Conservation (phyloP, 2,113 vertebrate genomes). For the Dasypus novemcinctus region DNA sequence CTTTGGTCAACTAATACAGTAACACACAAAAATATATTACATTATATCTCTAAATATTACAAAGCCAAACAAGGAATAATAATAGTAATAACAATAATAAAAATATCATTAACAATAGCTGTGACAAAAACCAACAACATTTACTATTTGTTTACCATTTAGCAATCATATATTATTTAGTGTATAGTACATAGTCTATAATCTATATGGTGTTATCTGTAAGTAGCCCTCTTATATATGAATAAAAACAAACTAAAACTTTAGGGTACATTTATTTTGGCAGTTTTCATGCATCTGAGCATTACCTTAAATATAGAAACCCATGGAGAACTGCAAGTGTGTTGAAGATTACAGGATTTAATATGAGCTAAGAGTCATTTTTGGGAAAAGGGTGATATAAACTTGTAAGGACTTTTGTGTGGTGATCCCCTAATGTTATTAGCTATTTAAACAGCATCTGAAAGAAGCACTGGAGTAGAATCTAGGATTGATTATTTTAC, state of each 20-base stretch:
- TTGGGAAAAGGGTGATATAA: not conserved
- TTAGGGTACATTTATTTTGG: not conserved
- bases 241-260: not conserved
- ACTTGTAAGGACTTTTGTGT: not conserved
- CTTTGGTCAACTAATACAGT: not conserved
- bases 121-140: not conserved
- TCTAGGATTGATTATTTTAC: no score
- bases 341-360: not conserved
- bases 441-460: not conserved
- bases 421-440: not conserved
- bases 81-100: not conserved
- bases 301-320: not conserved
- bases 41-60: not conserved
- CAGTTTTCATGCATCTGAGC: not conserved
- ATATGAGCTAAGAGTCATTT: not conserved
- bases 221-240: not conserved
- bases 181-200: not conserved
- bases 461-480: rapidly evolving
- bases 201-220: not conserved
- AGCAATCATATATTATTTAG: not conserved
- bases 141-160: not conserved
- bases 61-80: not conserved
- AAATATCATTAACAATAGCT: not conserved
- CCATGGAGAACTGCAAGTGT: not conserved
- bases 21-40: not conserved